Conservation (phyloP, 1,140 invertebrate genomes). For the Drosophila dunni region DNA sequence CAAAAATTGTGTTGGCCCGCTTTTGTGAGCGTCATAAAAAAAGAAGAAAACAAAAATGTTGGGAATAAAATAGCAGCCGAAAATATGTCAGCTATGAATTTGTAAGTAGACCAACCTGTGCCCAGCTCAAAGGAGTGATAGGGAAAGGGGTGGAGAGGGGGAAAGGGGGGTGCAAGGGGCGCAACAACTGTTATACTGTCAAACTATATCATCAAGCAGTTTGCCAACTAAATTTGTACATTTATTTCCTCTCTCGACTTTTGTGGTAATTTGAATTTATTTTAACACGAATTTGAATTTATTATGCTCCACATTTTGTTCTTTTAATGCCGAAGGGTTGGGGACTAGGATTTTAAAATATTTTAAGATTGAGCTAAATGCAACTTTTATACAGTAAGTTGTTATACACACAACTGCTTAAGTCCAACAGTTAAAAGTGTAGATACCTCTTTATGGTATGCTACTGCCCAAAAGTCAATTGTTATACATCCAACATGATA, state of each 20-base stretch:
- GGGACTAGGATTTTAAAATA: too few relatives aligned
- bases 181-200: slow-evolving; percentile 10
- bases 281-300: not conserved
- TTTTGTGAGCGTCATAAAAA: slow-evolving; percentile 44
- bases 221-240: not conserved
- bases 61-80: slow-evolving; percentile 13
- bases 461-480: too few relatives aligned
- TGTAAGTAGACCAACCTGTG: slow-evolving; percentile 24
- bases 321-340: too few relatives aligned
- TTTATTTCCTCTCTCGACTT: not conserved
- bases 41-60: not conserved
- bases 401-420: not conserved
- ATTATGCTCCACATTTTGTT: too few relatives aligned
- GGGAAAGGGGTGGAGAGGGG: too few relatives aligned
- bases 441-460: too few relatives aligned
- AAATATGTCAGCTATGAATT: slow-evolving; percentile 43
- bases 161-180: not conserved
- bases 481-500: too few relatives aligned
- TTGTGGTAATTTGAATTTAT: slow-evolving; percentile 3
- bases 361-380: too few relatives aligned
- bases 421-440: too few relatives aligned
- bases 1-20: slow-evolving; percentile 32
- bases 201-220: not conserved
- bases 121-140: too few relatives aligned
- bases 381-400: slow-evolving; percentile 21